A percentile compares a stretch with the other conserved stretches of the same genome.
Evolutionary conservation across 2,888 invertebrate genomes (phyloP).

Genomic region (Harpalus rufipes): DNA sequence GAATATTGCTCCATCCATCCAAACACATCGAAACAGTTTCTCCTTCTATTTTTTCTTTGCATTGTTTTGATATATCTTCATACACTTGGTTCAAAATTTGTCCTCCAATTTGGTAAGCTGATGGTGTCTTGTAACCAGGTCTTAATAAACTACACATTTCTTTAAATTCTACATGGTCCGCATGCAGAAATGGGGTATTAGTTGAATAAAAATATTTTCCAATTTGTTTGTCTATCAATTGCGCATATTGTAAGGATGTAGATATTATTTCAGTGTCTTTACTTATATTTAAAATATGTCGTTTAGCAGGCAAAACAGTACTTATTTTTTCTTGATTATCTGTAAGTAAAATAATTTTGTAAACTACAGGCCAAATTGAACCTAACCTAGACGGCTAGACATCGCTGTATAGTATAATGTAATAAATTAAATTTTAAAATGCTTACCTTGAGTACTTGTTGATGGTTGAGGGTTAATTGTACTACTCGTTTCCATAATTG

Average conservation of each 20-base stretch:
- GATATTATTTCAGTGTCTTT: not conserved
- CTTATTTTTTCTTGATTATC: not conserved
- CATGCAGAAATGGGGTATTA: conserved; percentile 5
- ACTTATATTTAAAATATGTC: too few relatives aligned
- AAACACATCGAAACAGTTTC: conserved; percentile 63
- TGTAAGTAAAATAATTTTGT: conserved; percentile 4
- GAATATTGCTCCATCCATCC: conserved; percentile 69
- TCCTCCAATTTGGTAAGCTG: conserved; percentile 44
- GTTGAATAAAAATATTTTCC: conserved; percentile 16
- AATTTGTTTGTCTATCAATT: not conserved
- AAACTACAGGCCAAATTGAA: not conserved
- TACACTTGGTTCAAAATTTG: conserved; percentile 27
- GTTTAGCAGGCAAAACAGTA: too few relatives aligned
- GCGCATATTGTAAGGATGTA: not conserved
- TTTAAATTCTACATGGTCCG: conserved; percentile 40
- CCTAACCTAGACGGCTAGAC: too few relatives aligned
- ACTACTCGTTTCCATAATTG: conserved; percentile 3
- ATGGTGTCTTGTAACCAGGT: conserved; percentile 38
- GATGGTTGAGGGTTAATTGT: conserved; percentile 12
- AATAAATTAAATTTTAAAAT: conserved; percentile 27
- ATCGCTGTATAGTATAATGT: not conserved
- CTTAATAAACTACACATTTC: conserved; percentile 47
- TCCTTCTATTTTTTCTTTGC: conserved; percentile 41
- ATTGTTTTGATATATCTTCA: conserved; percentile 36
- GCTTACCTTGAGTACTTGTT: conserved; percentile 17